Conservation (phyloP, 1,140 invertebrate genomes). For the Diorhabda sublineata region DNA sequence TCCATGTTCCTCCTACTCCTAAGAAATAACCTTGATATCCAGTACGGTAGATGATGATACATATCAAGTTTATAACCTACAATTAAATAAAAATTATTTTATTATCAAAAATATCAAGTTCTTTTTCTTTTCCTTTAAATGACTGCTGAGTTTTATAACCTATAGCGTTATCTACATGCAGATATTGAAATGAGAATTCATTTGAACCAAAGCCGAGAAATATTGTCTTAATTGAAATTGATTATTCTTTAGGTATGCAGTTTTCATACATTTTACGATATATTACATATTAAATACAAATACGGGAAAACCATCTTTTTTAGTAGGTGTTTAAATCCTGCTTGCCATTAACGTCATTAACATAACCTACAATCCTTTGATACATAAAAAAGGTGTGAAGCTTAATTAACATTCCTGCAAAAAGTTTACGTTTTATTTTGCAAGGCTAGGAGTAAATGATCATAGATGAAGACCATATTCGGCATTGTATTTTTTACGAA, state of each 20-base stretch:
- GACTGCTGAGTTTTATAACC: not conserved
- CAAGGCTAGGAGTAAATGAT: too few relatives aligned
- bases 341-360: too few relatives aligned
- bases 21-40: slow-evolving; percentile 77
- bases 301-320: too few relatives aligned
- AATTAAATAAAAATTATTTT: slow-evolving; percentile 36
- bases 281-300: too few relatives aligned
- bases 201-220: not conserved
- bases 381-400: too few relatives aligned
- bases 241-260: not conserved
- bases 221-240: not conserved
- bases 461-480: too few relatives aligned
- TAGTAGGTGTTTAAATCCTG: too few relatives aligned
- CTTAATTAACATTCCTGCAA: too few relatives aligned
- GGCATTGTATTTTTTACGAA: too few relatives aligned
- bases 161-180: not conserved
- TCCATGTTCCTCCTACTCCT: slow-evolving; percentile 81
- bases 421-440: too few relatives aligned
- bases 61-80: slow-evolving; percentile 74
- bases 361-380: too few relatives aligned
- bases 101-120: slow-evolving; percentile 15
- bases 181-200: not conserved
- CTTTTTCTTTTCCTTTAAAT: slow-evolving; percentile 29
- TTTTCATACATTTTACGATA: too few relatives aligned
- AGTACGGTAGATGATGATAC: slow-evolving; percentile 74